Percentiles rank a stretch among this genome's conserved stretches.
Conservation (phyloP, 1,140 invertebrate species). For the Drosophila oshimai region DNA sequence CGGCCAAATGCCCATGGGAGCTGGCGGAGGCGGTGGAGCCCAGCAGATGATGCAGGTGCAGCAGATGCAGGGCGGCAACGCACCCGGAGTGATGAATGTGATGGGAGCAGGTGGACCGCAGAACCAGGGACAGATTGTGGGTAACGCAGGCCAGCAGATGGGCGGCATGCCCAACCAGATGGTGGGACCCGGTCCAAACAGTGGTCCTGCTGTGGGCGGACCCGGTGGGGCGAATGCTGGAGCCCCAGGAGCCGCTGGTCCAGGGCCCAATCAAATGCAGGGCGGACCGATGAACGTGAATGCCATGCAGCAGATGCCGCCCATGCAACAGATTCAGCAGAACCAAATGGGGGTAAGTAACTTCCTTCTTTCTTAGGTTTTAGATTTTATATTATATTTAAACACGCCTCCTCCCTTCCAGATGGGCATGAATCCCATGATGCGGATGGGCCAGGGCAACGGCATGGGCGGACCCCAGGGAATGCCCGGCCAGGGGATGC, state of each 20-base stretch:
- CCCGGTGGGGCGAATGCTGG: slow-evolving; percentile 24
- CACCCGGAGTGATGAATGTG: slow-evolving; percentile 77
- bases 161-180: slow-evolving; percentile 82
- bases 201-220: slow-evolving; percentile 55
- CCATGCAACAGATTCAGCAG: slow-evolving; percentile 61
- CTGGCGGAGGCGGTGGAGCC: slow-evolving; percentile 22
- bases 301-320: slow-evolving; percentile 59
- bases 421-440: slow-evolving; percentile 80
- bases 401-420: not conserved
- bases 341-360: slow-evolving; percentile 49
- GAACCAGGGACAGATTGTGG: slow-evolving; percentile 77
- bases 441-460: slow-evolving; percentile 65
- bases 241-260: slow-evolving; percentile 24
- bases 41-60: slow-evolving; percentile 77
- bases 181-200: slow-evolving; percentile 78
- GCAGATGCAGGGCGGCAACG: slow-evolving; percentile 82
- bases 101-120: slow-evolving; percentile 77
- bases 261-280: slow-evolving; percentile 59
- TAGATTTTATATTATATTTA: not conserved
- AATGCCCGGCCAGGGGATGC: slow-evolving; percentile 54
- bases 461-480: slow-evolving; percentile 53
- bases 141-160: slow-evolving; percentile 83
- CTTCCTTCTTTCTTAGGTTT: not conserved
- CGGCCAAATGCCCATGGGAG: slow-evolving; percentile 64
- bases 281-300: slow-evolving; percentile 58